Percentiles rank a stretch among this genome's conserved stretches.
Evolutionary conservation across 2,113 vertebrate species (phyloP).

Genomic region (Hucho hucho): DNA sequence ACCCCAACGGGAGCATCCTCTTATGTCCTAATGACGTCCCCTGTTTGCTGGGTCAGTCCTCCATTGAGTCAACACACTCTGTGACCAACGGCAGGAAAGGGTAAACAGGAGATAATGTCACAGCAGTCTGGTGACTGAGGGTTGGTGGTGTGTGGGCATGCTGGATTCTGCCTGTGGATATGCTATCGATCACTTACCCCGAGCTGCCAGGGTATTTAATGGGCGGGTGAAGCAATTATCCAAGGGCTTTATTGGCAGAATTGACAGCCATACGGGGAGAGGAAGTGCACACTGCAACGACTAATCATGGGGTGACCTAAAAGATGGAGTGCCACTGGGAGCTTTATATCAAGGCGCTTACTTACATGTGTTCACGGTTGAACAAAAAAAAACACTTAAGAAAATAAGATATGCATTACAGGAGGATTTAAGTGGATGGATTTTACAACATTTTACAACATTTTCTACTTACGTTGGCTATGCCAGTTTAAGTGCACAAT

Average conservation of each 20-base stretch:
- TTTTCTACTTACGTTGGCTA: no score
- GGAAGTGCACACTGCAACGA: slow-evolving; percentile 64
- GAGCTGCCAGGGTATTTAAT: slow-evolving; percentile 58
- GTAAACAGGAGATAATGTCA: not conserved
- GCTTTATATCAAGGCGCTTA: not conserved
- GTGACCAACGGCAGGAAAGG: no score
- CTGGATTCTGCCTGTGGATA: slow-evolving; percentile 42
- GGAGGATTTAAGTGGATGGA: no score
- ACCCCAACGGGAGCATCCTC: no score
- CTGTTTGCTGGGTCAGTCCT: no score
- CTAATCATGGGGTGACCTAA: slow-evolving; percentile 52
- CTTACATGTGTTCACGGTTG: no score
- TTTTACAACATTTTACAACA: no score
- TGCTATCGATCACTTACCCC: slow-evolving; percentile 9
- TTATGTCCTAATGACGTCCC: no score
- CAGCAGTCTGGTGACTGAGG: not conserved
- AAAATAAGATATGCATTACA: no score
- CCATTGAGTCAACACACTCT: no score
- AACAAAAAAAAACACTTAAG: no score
- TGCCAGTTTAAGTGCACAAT: no score
- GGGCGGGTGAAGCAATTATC: slow-evolving; percentile 66
- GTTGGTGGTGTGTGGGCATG: slow-evolving; percentile 35
- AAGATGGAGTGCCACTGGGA: slow-evolving; percentile 38
- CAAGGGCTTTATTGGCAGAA: slow-evolving; percentile 67
- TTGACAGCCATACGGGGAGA: slow-evolving; percentile 60